Evolutionary conservation across 2,113 vertebrate species (phyloP).

Genomic region (Amia ocellicauda): DNA sequence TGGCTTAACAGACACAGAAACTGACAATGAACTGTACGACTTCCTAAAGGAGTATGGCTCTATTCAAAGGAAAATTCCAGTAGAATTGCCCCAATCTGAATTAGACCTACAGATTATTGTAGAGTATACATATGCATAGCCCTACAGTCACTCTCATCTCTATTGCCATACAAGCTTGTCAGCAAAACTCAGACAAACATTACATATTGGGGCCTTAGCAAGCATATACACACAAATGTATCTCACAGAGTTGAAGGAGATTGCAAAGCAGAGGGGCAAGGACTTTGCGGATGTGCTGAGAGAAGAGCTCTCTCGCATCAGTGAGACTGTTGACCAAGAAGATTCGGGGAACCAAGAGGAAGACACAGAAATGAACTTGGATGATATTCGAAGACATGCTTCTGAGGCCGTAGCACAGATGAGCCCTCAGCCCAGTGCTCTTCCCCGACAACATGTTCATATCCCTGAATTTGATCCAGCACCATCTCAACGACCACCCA

Average conservation of each 20-base stretch:
- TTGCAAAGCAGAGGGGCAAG: constrained; percentile 16
- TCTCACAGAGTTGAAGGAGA: constrained; percentile 20
- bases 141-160: neutral
- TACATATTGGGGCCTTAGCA: constrained; percentile 16
- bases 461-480: neutral
- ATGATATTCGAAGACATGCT: neutral
- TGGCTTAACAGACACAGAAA: constrained; percentile 18
- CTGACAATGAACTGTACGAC: constrained; percentile 23
- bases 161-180: constrained; percentile 10
- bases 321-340: constrained; percentile 9
- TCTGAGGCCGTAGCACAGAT: neutral
- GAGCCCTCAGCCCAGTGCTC: neutral
- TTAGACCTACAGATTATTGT: neutral
- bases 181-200: neutral
- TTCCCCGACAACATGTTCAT: neutral
- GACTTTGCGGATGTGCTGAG: constrained; percentile 20
- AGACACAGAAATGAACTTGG: constrained; percentile 3
- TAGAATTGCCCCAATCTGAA: neutral
- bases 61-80: constrained; percentile 20
- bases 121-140: constrained; percentile 2
- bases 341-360: constrained; percentile 2
- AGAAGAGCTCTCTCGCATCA: constrained; percentile 15
- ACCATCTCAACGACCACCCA: neutral
- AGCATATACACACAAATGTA: constrained; percentile 20
- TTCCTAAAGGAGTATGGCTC: constrained; percentile 25